These are phyloP conservation scores for Formica selysi DNA, from an alignment of 1,140 invertebrate genomes.

Conservation along the genomic window DNA sequence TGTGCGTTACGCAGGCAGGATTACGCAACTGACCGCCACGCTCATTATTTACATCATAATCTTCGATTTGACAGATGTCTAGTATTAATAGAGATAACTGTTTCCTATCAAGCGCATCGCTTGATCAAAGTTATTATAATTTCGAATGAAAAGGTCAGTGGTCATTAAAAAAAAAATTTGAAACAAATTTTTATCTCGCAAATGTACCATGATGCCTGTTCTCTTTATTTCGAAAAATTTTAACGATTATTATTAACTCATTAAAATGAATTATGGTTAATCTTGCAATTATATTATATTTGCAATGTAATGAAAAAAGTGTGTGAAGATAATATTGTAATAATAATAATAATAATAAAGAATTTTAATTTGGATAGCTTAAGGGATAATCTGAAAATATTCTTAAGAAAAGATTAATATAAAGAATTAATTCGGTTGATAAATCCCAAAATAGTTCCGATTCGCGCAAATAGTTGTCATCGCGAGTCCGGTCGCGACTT, in stretches of 20 bases:
- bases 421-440: not conserved
- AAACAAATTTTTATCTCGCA: not conserved
- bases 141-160: not conserved
- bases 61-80: slow-evolving; percentile 20
- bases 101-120: not conserved
- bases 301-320: not conserved
- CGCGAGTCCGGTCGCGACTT: slow-evolving; percentile 45
- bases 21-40: slow-evolving; percentile 62
- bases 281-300: not conserved
- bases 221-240: not conserved
- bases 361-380: too few relatives aligned
- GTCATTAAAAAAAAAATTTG: too few relatives aligned
- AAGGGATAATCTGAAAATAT: too few relatives aligned
- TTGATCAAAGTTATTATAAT: slow-evolving; percentile 43
- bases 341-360: too few relatives aligned
- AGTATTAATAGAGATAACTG: not conserved
- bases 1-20: slow-evolving; percentile 41
- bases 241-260: not conserved
- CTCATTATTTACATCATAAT: slow-evolving; percentile 55
- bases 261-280: not conserved
- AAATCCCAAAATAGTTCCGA: not conserved
- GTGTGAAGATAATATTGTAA: not conserved
- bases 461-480: slow-evolving; percentile 4
- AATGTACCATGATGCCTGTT: not conserved
- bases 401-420: too few relatives aligned